Percentiles rank a stretch among this genome's conserved stretches.
Evolutionary conservation across 1,140 invertebrate genomes (phyloP).

Genomic region (Atta texana): DNA sequence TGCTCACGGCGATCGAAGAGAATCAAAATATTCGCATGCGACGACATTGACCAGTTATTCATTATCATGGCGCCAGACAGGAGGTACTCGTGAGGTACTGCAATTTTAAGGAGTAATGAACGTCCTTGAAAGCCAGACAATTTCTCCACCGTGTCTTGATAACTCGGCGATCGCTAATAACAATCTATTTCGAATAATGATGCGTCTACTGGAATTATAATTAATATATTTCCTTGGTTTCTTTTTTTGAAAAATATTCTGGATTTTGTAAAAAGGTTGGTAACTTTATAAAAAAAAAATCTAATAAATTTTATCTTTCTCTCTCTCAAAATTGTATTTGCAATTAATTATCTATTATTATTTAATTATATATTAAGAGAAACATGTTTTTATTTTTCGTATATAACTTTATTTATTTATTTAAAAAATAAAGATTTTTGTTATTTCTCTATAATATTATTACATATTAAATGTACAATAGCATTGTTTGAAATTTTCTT

Average conservation of each 20-base stretch:
- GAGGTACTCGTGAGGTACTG: conserved; percentile 34
- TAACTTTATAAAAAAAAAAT: background rate
- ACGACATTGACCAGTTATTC: conserved; percentile 56
- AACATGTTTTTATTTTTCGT: background rate
- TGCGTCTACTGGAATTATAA: background rate
- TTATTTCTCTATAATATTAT: background rate
- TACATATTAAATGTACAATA: background rate
- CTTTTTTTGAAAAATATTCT: conserved; percentile 9
- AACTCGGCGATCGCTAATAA: conserved; percentile 12
- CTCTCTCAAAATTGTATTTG: background rate
- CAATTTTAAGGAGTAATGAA: conserved; percentile 76
- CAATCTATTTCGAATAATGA: background rate
- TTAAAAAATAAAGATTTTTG: background rate
- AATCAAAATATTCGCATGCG: conserved; percentile 36
- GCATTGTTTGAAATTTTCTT: background rate
- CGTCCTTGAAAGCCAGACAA: conserved; percentile 74
- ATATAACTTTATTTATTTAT: background rate
- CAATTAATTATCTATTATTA: background rate
- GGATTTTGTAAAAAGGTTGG: background rate
- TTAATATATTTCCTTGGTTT: background rate
- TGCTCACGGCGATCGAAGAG: conserved; percentile 24
- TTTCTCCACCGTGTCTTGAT: conserved; percentile 45
- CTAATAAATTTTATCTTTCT: background rate
- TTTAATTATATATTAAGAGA: background rate
- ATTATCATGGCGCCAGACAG: conserved; percentile 73